phyloP scores from a whole-genome alignment of 2,797 vertebrate species.

The Paguma larvata region DNA sequence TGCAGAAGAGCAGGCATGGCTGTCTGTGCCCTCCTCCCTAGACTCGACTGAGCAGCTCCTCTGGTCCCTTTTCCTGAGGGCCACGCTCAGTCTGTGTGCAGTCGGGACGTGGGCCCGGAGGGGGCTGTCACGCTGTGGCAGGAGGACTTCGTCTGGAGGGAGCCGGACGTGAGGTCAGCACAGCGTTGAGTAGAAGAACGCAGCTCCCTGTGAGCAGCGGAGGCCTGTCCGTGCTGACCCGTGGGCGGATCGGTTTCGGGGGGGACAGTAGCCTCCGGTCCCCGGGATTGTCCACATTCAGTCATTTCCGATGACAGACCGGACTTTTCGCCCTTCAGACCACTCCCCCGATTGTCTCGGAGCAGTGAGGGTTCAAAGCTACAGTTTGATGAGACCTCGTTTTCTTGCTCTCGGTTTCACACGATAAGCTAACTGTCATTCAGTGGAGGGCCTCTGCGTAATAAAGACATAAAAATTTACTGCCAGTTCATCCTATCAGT shows the following conservation, averaged over 20 bases:
- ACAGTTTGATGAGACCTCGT: background rate
- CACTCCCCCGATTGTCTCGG: background rate
- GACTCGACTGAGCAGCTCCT: background rate
- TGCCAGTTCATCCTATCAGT: background rate
- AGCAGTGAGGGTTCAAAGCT: background rate
- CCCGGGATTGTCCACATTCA: no score
- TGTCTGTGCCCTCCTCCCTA: background rate
- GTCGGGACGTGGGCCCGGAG: background rate
- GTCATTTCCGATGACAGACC: background rate
- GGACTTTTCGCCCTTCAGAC: background rate
- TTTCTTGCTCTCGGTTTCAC: background rate
- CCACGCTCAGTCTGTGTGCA: background rate
- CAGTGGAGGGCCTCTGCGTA: background rate
- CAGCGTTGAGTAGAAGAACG: rapidly evolving
- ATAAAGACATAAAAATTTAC: background rate
- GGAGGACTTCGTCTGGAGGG: background rate
- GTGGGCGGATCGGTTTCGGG: rapidly evolving
- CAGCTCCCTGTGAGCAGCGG: background rate
- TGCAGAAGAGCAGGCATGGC: rapidly evolving
- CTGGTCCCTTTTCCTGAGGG: background rate
- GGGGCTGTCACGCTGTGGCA: rapidly evolving
- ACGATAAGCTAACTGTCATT: background rate
- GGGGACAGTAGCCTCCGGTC: no score
- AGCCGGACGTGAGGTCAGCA: background rate
- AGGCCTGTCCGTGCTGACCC: background rate